Conservation (phyloP, 2,797 vertebrate species). For the Echiichthys vipera region DNA sequence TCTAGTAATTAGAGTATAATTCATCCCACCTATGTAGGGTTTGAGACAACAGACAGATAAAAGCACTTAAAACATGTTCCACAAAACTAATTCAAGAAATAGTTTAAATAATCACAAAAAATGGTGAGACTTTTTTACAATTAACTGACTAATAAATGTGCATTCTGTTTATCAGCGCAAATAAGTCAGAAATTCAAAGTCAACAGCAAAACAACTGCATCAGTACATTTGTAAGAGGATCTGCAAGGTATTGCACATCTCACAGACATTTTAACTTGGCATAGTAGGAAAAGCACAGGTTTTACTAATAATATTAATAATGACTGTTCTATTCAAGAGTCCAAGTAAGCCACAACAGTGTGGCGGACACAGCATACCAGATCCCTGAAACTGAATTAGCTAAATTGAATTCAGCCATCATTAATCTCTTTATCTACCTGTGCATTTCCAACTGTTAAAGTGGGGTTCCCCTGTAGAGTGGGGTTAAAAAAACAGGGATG, state of each 20-base stretch:
- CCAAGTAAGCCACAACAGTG: background rate
- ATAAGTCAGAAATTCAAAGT: background rate
- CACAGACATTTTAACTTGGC: background rate
- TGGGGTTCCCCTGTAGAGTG: background rate
- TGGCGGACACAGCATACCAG: background rate
- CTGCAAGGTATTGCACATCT: background rate
- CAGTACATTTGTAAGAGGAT: background rate
- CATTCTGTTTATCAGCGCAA: background rate
- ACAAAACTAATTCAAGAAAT: background rate
- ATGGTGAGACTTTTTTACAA: background rate
- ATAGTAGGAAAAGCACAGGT: background rate
- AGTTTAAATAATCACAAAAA: background rate
- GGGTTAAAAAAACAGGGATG: constrained; percentile 2
- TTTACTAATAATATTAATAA: background rate
- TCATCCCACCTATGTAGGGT: background rate
- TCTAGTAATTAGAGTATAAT: background rate
- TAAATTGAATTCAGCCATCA: background rate
- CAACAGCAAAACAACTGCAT: background rate
- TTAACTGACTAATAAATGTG: background rate
- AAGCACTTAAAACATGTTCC: background rate
- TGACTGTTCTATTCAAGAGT: background rate
- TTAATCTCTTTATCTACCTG: background rate
- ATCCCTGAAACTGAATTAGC: background rate
- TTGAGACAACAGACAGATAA: background rate
- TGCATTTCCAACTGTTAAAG: background rate